Base-by-base conservation (phyloP, 2,888 invertebrate genomes). In the Timandra comae region DNA sequence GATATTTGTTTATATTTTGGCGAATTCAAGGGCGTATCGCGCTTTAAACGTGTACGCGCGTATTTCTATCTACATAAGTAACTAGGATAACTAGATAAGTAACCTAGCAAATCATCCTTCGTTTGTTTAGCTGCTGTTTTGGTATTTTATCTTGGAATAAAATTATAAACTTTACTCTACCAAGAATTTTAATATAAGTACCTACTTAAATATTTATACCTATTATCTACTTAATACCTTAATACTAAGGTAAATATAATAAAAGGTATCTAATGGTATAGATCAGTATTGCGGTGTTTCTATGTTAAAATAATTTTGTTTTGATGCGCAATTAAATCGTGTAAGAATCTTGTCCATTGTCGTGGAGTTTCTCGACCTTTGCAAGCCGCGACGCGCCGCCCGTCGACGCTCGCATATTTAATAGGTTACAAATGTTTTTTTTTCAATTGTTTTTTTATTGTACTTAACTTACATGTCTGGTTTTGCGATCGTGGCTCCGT, bases 1-100 rank as follows among this genome's bases (percentile, higher is more conserved):
- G 66, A 63, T 79, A 76, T 78, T 80, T 80, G 73, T 74, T 79
- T 77, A 72, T 71, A 64, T 79, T 50, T 79, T 75, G 68, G 63
- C 62, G 57, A 70, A 65, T 78, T 79, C 84, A 84, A 82, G 82
- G 84, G 76, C 78, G 58, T 13, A 24, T 38, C 39, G 27, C 30
- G 41, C 30, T 32, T 26, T 9, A 11, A 22, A 37, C 33, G 37
- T 23, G 30, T 24, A 33, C 7, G 7, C n/a, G n/a, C n/a, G n/a
- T n/a, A n/a, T n/a, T n/a, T n/a, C n/a, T n/a, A n/a, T n/a, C n/a
- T 16, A 16, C 3, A 16, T 16, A 16, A 16, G 16, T 16, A 16
- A 5, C 3, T 3, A 16, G 6, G 6, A 16, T 16, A 5, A 16
- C 4, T 16, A 1, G 3, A 16, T 16, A 16, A 6, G 16, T 16